Base-by-base conservation (phyloP, 2,113 vertebrate genomes). In the Ailuropoda melanoleuca region DNA sequence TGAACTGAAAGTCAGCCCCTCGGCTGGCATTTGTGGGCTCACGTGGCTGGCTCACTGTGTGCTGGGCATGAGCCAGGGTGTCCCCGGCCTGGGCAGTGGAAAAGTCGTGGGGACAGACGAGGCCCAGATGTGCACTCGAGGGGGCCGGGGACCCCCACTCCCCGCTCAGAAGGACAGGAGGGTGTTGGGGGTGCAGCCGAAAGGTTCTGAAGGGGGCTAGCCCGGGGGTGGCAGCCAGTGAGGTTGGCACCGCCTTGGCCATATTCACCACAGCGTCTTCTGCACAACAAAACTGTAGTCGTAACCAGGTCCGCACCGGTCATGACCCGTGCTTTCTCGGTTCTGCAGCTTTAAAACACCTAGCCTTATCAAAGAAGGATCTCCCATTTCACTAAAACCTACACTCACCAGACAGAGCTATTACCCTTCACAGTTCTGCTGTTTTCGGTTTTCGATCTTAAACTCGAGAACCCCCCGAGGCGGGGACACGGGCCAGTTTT, bases 131-230 rank as follows among this genome's bases (percentile, higher is more conserved):
- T 12, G 58, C 39, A 23, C 12, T 10, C 8, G 8, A 37, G 21
- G 39, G 26, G n/a, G 15, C n/a, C 21, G 24, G 26, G 21, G 19
- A 78, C 11, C n/a, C 46, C 15, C 0, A 10, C 3, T 0, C 8
- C 31, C 26, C 3, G 29, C 48, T 4, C 31, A 34, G 50, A 80
- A 34, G 48, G 64, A 4, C n/a, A 46, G 72, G 50, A 21, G 21
- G 50, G 3, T 4, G 3, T 24, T 0, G 10, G 70, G 23, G 8
- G 18, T 0, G 18, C 6, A 0, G 18, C 26, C 1, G 4, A 29
- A 64, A 12, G 23, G 34, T 2, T 1, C 21, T 23, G 34, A 46
- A 13, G 68, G 37, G 66, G 37, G 18, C 34, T 5, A 29, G 34
- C 24, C 5, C 1, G 68, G 75, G 0, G 19, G 11, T 3, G 0